A percentile compares a stretch with the other conserved stretches of the same genome.
Evolutionary conservation across 2,888 invertebrate genomes (phyloP).

Genomic region (Agriopis marginaria): DNA sequence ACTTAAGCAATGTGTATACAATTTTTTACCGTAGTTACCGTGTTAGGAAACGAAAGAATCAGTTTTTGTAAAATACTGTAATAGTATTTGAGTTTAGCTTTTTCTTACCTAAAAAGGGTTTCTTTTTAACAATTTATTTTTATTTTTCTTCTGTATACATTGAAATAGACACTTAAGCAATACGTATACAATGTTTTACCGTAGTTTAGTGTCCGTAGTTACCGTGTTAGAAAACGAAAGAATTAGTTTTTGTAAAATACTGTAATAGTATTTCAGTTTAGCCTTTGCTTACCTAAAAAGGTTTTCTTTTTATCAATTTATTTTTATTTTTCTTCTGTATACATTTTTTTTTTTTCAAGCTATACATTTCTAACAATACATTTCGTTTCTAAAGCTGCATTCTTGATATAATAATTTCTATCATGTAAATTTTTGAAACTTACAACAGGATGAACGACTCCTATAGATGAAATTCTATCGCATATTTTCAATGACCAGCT

Average conservation of each 20-base stretch:
- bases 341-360: neutral
- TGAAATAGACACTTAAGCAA: neutral
- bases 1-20: neutral
- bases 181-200: no score
- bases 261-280: no score
- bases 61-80: no score
- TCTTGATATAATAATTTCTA: conserved; percentile 2
- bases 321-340: no score
- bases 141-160: no score
- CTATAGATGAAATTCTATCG: conserved; percentile 15
- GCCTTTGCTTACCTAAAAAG: no score
- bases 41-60: no score
- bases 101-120: neutral
- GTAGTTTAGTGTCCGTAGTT: neutral
- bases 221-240: no score
- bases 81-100: no score
- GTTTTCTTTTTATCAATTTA: neutral
- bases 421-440: neutral
- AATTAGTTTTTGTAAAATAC: no score
- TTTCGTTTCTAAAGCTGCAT: conserved; percentile 1
- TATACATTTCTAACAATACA: neutral
- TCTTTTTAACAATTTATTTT: no score
- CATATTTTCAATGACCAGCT: conserved; percentile 90
- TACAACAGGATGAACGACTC: neutral
- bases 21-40: no score